Base-by-base conservation (phyloP, 2,888 invertebrate genomes). In the Andrena praecox region DNA sequence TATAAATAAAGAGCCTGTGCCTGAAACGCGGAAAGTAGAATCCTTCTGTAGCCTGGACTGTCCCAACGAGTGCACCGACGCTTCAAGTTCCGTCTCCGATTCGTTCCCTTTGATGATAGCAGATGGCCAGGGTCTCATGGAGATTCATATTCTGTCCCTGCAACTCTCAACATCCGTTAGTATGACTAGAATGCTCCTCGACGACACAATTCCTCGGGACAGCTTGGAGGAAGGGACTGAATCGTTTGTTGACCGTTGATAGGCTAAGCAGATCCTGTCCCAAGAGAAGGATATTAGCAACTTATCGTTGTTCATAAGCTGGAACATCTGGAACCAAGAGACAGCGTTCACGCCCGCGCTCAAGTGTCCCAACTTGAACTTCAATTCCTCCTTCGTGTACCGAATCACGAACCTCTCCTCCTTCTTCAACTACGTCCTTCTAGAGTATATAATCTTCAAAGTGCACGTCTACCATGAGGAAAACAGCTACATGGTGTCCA, bases 341-440 rank as follows among this genome's bases (percentile, higher is more conserved):
- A 86, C 81, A 4, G 82, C 88, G 0, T 88, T 80, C 42, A 92
- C 91, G 0, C 87, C 89, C 0, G 71, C 75, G 0, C 66, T 89
- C 6, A 89, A 82, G 54, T 92, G 90, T 54, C 90, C 93, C 2
- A 83, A 89, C 5, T 74, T 92, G n/a, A 89, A 88, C 35, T 93
- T 90, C 81, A 87, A 93, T 59, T 90, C 90, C 0, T 92, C 93
- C 20, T 91, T 85, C 48, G 89, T 92, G 2, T 91, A 91, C 73
- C 90, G 88, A 6, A 80, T 93, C n/a, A 35, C 87, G 10, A 84
- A 91, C 3, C 80, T 93, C 3, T 87, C 74, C 20, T 83, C 81
- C 12, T 93, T 93, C 73, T 89, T 93, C 67, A 85, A 89, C 16
- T 86, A 82, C 62, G 84, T 91, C 0, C 70, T 87, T 0, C 62